Conservation (phyloP, 1,140 invertebrate species). For the Rhagoletis zephyria region DNA sequence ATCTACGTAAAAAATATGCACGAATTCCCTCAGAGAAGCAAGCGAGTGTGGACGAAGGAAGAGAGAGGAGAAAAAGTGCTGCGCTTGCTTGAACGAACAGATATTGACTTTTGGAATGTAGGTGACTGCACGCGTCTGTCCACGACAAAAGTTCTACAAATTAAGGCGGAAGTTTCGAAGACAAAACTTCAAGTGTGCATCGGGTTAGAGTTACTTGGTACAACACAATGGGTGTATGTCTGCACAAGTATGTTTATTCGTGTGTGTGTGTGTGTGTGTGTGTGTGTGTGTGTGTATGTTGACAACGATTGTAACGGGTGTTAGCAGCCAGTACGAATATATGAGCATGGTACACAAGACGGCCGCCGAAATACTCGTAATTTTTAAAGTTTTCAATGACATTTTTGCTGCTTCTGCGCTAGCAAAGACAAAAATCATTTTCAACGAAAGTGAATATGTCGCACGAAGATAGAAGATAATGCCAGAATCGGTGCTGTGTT, state of each 20-base stretch:
- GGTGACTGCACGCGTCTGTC: not conserved
- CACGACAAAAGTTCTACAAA: constrained; percentile 5
- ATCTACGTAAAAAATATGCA: not conserved
- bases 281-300: not conserved
- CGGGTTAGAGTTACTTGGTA: not conserved
- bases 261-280: not conserved
- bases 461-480: not conserved
- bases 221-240: too few species aligned
- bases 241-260: not conserved
- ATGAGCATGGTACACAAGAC: not conserved
- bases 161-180: constrained; percentile 29
- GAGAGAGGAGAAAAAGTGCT: not conserved
- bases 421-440: not conserved
- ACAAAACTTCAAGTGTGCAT: not conserved
- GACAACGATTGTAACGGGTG: too few species aligned
- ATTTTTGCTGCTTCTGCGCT: not conserved
- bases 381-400: constrained; percentile 36
- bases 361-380: not conserved
- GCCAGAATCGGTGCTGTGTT: not conserved
- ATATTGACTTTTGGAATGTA: not conserved
- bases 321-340: not conserved
- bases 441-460: constrained; percentile 28
- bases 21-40: not conserved
- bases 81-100: too few species aligned
- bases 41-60: not conserved